Evolutionary conservation across 2,797 vertebrate genomes (phyloP).

Genomic region (Eremophila alpestris): DNA sequence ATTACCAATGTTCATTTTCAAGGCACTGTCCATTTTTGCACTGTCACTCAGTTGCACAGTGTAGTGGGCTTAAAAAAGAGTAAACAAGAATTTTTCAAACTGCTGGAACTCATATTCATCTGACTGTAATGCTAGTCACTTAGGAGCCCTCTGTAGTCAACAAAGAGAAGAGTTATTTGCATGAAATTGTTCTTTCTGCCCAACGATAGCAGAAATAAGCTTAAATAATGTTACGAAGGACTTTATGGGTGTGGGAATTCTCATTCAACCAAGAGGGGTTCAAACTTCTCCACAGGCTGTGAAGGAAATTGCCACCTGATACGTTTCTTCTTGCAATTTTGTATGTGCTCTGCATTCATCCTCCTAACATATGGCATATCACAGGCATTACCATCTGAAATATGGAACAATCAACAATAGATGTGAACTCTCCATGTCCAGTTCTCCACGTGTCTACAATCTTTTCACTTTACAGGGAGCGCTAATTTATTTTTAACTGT

Average conservation of each 20-base stretch:
- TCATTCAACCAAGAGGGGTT: not conserved
- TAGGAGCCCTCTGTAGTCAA: not conserved
- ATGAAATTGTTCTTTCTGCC: not conserved
- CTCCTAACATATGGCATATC: fast-evolving
- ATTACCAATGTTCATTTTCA: not conserved
- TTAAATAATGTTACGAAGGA: not conserved
- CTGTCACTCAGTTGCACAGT: not conserved
- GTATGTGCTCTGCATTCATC: not conserved
- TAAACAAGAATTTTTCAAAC: not conserved
- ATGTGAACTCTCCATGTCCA: not conserved
- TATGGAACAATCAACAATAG: not conserved
- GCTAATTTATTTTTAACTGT: not conserved
- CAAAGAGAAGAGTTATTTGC: not conserved
- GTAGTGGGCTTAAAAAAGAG: not conserved
- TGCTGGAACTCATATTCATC: not conserved
- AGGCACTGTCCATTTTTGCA: not conserved
- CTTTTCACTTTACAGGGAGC: not conserved
- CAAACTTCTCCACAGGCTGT: not conserved
- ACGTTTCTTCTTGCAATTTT: not conserved
- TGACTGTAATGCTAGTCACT: not conserved
- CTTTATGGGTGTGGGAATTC: not conserved
- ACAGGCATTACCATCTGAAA: not conserved
- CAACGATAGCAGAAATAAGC: not conserved
- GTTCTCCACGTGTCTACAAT: not conserved
- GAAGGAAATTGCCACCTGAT: not conserved